Conservation (phyloP, 2,113 vertebrate genomes). For the Phoenicopterus ruber region DNA sequence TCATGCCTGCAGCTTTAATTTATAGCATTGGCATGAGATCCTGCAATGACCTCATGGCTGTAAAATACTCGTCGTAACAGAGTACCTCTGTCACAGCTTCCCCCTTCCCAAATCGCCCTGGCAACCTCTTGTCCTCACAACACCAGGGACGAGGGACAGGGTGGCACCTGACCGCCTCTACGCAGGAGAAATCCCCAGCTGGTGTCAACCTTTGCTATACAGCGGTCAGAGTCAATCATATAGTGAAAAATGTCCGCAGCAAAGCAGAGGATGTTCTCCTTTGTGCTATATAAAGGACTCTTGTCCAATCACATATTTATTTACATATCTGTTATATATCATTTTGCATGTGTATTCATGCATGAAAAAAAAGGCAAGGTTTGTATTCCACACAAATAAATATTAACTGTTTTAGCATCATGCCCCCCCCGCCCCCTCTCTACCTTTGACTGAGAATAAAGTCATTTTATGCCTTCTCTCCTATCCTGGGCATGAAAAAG, state of each 20-base stretch:
- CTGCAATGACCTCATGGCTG: conserved; percentile 6
- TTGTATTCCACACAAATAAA: background rate
- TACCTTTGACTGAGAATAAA: conserved; percentile 32
- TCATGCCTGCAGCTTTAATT: background rate
- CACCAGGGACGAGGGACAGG: background rate
- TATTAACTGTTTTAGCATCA: background rate
- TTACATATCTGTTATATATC: background rate
- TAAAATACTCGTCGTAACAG: background rate
- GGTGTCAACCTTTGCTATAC: background rate
- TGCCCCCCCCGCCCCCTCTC: fast-evolving
- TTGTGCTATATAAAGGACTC: background rate
- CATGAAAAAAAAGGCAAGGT: background rate
- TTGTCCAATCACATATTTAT: background rate
- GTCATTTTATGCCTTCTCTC: conserved; percentile 56
- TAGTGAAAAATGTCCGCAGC: background rate
- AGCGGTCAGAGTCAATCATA: background rate
- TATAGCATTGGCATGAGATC: background rate
- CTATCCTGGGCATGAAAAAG: conserved; percentile 72
- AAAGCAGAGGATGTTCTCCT: background rate
- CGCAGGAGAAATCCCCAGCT: background rate
- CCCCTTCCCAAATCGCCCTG: background rate
- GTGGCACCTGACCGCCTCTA: background rate
- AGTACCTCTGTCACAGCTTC: background rate
- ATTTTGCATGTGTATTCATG: background rate
- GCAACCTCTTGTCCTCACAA: background rate